Base-by-base conservation (phyloP, 2,797 vertebrate genomes). In the Enteromius trimaculatus region DNA sequence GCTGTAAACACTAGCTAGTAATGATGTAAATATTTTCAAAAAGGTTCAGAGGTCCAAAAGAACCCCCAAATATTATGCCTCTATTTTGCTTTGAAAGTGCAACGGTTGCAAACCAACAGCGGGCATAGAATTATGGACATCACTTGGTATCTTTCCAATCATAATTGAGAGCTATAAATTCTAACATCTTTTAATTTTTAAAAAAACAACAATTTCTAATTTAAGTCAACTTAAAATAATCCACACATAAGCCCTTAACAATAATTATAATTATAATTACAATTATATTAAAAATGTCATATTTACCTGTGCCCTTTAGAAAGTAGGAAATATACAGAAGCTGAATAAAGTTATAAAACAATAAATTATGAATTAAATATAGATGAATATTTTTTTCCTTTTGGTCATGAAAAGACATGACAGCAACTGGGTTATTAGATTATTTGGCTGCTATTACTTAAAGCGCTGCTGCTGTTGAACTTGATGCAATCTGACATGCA, bases 1-100 rank as follows among this genome's bases (percentile, higher is more conserved):
- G n/a, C 34, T 81, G 42, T 81, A 86, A 86, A 84, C 82, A 81
- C 58, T 51, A 55, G 39, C 34, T 76, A 69, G 39, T 69, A 23
- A 39, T 37, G 60, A 39, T 39, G 42, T 84, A 80, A 77, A 84
- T 86, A 84, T 82, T 55, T 87, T 68, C 68, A 70, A 70, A 34
- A 58, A 5, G 16, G 47, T 83, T 84, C 66, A 72, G 60, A 76
- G 42, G 62, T 71, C n/a, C 44, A 53, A 44, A 44, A 53, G 65
- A 71, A 80, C 19, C 37, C 29, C 21, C 3, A 69, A 72, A 85
- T 68, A 47, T 74, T 66, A 65, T 74, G 60, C n/a, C 64, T 79
- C 65, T 72, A 58, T 66, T 19, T 23, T 65, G 47, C 14, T 62
- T 51, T 53, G 66, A 74, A 39, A 4, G 3, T 21, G n/a, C 21